Percentiles rank a stretch among this genome's conserved stretches.
Conservation (phyloP, 2,113 vertebrate species). For the Gallinago jamesoni region DNA sequence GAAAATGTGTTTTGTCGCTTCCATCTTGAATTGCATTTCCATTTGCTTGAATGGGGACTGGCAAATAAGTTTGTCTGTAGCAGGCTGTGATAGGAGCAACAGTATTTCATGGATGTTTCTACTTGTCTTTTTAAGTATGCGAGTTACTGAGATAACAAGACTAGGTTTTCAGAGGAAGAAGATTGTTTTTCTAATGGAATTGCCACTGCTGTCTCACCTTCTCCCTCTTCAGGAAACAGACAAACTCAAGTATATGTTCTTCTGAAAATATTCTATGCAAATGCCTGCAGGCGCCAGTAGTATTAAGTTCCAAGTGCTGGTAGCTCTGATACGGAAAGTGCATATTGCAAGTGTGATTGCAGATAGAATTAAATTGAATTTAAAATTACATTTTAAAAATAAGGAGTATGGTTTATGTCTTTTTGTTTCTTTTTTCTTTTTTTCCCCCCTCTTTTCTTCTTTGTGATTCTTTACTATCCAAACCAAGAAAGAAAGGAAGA, state of each 20-base stretch:
- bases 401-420: not conserved
- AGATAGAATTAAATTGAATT: not conserved
- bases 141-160: not conserved
- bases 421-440: not conserved
- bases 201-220: not conserved
- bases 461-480: not conserved
- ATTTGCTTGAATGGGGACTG: not conserved
- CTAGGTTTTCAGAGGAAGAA: not conserved
- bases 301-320: not conserved
- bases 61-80: not conserved
- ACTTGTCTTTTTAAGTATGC: not conserved
- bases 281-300: not conserved
- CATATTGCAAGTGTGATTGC: not conserved
- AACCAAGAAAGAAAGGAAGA: not conserved
- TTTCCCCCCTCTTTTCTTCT: not conserved
- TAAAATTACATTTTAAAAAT: not conserved
- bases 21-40: not conserved
- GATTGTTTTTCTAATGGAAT: not conserved
- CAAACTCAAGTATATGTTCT: not conserved
- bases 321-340: not conserved
- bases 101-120: not conserved
- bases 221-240: not conserved
- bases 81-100: not conserved
- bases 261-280: not conserved
- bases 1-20: not conserved